phyloP scores from a whole-genome alignment of 2,888 invertebrate genomes.

The Acanthosepion pharaonis region DNA sequence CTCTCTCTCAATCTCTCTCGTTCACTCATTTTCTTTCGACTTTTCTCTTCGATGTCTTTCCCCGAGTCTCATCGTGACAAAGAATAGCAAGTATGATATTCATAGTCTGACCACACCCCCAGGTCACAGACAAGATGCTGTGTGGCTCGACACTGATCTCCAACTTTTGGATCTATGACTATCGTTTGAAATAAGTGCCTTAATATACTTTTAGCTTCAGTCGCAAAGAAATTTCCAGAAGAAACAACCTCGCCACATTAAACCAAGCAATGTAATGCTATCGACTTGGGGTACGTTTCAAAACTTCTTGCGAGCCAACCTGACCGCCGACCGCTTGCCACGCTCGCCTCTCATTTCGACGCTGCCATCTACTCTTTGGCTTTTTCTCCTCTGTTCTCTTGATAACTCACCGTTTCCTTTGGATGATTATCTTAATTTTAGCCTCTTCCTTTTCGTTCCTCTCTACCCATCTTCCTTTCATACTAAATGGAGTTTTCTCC shows the following conservation, averaged over 20 bases:
- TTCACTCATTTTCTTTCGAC: background rate
- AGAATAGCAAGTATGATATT: background rate
- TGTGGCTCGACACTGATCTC: background rate
- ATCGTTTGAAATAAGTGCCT: conserved; percentile 13
- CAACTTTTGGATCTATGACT: background rate
- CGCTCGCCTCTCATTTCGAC: background rate
- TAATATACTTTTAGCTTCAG: background rate
- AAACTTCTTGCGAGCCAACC: background rate
- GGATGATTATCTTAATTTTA: background rate
- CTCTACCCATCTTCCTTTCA: background rate
- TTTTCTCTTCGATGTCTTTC: background rate
- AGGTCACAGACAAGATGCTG: background rate
- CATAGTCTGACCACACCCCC: background rate
- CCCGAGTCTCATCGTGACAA: background rate
- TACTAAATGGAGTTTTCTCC: background rate
- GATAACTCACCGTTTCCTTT: background rate
- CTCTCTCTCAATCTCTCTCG: too few relatives aligned
- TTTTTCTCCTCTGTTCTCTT: background rate
- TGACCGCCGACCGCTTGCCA: background rate
- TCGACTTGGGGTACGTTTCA: background rate
- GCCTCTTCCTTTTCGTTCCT: background rate
- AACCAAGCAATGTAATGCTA: background rate
- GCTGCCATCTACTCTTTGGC: background rate
- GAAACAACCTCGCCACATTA: background rate
- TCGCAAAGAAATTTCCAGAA: background rate